phyloP scores from a whole-genome alignment of 2,113 vertebrate genomes.

The Trichechus manatus region DNA sequence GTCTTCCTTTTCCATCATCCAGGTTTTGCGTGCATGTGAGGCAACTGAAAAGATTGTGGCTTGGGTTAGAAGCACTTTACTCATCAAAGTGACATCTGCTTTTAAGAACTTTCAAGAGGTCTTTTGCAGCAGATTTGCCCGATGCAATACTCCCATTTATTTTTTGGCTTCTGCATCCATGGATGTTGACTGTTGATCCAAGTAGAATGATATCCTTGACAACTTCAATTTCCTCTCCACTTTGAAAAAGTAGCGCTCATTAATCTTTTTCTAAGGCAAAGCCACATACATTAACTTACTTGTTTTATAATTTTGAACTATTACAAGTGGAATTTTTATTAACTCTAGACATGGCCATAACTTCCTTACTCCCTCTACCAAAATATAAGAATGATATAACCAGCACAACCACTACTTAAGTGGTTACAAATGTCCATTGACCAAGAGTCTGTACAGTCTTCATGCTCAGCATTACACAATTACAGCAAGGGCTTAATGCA shows the following conservation, averaged over 20 bases:
- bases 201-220: neutral
- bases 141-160: neutral
- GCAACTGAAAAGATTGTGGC: neutral
- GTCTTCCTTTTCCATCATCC: neutral
- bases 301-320: constrained; percentile 16
- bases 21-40: neutral
- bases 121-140: neutral
- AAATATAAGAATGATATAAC: neutral
- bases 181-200: neutral
- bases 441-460: neutral
- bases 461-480: neutral
- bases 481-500: neutral
- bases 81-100: neutral
- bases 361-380: neutral
- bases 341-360: neutral
- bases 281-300: neutral
- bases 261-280: constrained; percentile 26
- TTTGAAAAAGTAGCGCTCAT: neutral
- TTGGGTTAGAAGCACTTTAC: neutral
- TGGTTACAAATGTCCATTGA: constrained; percentile 2
- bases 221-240: neutral
- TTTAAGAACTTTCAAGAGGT: neutral
- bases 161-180: neutral
- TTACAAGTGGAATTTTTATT: constrained; percentile 8
- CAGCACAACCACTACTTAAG: neutral